Conservation (phyloP, 2,113 vertebrate species). For the Gopherus evgoodei region DNA sequence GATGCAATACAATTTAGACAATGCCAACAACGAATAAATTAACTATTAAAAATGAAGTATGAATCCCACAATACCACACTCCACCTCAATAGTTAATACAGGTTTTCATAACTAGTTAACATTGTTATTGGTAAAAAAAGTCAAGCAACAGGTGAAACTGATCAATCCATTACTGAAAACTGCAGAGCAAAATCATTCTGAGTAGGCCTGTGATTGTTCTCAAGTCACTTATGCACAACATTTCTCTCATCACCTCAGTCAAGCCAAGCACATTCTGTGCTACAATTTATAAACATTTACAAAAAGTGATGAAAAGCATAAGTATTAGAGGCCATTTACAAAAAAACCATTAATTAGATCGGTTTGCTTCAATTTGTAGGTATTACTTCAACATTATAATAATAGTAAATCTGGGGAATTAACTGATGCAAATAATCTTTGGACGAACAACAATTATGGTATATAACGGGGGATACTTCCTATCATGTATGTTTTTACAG, state of each 20-base stretch:
- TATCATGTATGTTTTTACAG: not conserved
- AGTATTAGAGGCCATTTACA: not conserved
- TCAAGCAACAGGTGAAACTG: not conserved
- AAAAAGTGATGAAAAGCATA: conserved; percentile 15
- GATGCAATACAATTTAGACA: not conserved
- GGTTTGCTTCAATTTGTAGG: not conserved
- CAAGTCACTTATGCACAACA: conserved; percentile 7
- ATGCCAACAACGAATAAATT: conserved; percentile 21
- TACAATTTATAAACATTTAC: not conserved
- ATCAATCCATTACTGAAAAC: conserved; percentile 24
- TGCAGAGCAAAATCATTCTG: not conserved
- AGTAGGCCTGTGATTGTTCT: not conserved
- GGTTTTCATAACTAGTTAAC: conserved; percentile 52
- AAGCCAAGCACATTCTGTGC: conserved; percentile 6
- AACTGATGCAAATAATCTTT: not conserved
- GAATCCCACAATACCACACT: not conserved
- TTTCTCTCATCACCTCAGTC: conserved; percentile 25
- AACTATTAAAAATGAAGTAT: not conserved
- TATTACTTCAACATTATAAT: not conserved
- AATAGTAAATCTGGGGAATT: not conserved
- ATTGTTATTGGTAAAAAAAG: conserved; percentile 33
- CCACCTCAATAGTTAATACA: conserved; percentile 48
- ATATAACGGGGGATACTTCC: not conserved
- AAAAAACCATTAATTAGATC: not conserved
- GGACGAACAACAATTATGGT: not conserved